Base-by-base conservation (phyloP, 2,113 vertebrate species). In the Rutilus rutilus region DNA sequence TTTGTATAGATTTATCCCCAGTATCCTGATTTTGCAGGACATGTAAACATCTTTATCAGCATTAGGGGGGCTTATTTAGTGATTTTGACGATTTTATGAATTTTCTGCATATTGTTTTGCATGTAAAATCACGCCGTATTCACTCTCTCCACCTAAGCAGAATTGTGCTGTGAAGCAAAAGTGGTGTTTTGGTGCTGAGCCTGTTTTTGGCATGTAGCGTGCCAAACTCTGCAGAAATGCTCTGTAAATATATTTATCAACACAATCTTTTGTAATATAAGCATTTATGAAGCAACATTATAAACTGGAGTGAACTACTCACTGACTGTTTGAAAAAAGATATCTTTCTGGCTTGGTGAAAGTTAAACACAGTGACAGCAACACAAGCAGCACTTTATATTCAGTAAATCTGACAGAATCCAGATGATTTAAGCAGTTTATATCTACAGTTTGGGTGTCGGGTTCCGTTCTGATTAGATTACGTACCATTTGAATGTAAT, bases 251-350 rank as follows among this genome's bases (percentile, higher is more conserved):
- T 47, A 47, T 74, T 47, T 74, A 47, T 74, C 71, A 25, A 74
- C 71, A n/a, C 71, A n/a, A 15, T 14, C 42, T 74, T 74, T 47
- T 47, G n/a, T 12, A 74, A 50, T 75, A 47, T 75, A 74, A 14
- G 36, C 4, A 2, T 73, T 36, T 73, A 73, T 73, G 36, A 42
- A 73, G 69, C 69, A n/a, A n/a, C 36, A 73, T n/a, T 42, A 73
- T 73, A 12, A 73, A n/a, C 39, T 6, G 9, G 69, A 57, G 50
- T 33, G 25, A 57, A 36, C n/a, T 30, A 21, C 75, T 78, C 75
- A 57, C 36, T 17, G 25, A 23, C 3, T 78, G 75, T 78, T 78
- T 78, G 75, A 78, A 36, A 78, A 52, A 30, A 77, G 47, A 77
- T 47, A 77, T 54, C 47, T 77, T 47, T 47, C 17, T 36, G 50